A percentile compares a stretch with the other conserved stretches of the same genome.
These are phyloP conservation scores for Muscicapa comitata DNA, from an alignment of 2,797 vertebrate genomes.

Conservation along the genomic window DNA sequence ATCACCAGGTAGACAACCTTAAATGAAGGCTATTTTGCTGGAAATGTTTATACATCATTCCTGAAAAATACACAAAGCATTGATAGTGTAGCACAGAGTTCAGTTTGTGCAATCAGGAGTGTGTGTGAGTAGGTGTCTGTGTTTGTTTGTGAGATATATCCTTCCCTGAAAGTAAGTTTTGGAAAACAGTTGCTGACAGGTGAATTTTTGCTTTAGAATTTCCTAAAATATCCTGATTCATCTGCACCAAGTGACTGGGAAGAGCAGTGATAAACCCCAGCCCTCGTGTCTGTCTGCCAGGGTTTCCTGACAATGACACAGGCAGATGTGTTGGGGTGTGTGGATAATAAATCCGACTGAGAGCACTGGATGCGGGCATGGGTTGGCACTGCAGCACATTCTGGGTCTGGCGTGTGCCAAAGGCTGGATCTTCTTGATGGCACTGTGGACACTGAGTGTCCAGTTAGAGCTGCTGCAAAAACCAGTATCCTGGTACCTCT, in stretches of 20 bases:
- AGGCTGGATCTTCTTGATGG: neutral
- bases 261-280: neutral
- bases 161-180: neutral
- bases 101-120: neutral
- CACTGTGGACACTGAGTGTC: neutral
- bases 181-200: neutral
- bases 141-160: neutral
- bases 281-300: neutral
- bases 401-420: neutral
- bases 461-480: neutral
- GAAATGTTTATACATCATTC: neutral
- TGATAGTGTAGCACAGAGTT: neutral
- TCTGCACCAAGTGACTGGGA: neutral
- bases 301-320: neutral
- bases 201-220: neutral
- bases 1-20: neutral
- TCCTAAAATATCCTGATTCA: accelerated
- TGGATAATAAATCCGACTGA: neutral
- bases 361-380: neutral
- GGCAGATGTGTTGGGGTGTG: neutral
- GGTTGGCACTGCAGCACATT: accelerated
- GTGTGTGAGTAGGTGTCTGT: neutral
- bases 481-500: neutral
- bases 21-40: neutral
- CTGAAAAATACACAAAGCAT: neutral